Conservation (phyloP, 2,113 vertebrate species). For the Hydrolagus affinis region DNA sequence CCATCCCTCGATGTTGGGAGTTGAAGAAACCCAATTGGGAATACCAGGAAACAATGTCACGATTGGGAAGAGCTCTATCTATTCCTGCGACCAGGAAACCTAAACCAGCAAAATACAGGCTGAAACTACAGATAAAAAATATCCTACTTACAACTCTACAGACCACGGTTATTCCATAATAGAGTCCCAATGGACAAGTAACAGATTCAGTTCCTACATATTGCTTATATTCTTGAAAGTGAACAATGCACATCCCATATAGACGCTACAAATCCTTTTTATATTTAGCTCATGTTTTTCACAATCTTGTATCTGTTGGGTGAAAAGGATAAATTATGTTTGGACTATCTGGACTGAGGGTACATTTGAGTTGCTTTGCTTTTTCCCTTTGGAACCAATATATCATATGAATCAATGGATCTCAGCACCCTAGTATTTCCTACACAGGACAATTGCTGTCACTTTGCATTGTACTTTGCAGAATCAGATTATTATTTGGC, state of each 20-base stretch:
- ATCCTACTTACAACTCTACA: neutral
- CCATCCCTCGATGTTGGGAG: too few species aligned
- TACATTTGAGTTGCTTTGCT: neutral
- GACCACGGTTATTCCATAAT: neutral
- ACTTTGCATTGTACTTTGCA: neutral
- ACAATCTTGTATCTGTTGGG: neutral
- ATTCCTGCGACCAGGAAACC: neutral
- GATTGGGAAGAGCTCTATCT: neutral
- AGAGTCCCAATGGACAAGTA: neutral
- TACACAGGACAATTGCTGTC: neutral
- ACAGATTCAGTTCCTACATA: constrained; percentile 9
- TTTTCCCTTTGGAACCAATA: neutral
- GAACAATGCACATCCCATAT: neutral
- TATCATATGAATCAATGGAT: neutral
- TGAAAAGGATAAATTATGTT: neutral
- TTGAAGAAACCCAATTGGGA: too few species aligned
- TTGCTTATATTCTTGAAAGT: constrained; percentile 22
- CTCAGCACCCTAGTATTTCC: neutral
- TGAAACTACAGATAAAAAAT: neutral
- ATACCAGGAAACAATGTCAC: neutral
- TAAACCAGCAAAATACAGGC: neutral
- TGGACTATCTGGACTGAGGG: too few species aligned
- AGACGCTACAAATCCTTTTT: neutral
- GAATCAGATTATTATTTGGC: neutral
- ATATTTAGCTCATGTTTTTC: neutral